These are phyloP conservation scores for Philonicus albiceps DNA, from an alignment of 2,888 invertebrate species.

Conservation along the genomic window DNA sequence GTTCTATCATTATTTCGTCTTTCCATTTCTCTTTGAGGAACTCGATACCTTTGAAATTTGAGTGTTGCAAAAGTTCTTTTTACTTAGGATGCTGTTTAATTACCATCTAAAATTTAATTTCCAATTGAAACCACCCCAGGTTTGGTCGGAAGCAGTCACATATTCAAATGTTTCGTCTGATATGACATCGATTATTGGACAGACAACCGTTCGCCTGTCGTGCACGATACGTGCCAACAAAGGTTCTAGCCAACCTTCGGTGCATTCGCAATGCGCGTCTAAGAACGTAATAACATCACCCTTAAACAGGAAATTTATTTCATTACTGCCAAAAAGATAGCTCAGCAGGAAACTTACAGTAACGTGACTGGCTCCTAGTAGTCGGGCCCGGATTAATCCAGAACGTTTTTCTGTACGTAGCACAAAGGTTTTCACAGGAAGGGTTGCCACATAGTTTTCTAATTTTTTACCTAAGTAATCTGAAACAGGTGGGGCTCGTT, in stretches of 20 bases:
- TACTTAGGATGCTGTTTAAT: slow-evolving; percentile 54
- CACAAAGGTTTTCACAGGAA: slow-evolving; percentile 87
- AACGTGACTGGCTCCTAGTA: slow-evolving; percentile 92
- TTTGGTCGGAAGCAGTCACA: slow-evolving; percentile 98
- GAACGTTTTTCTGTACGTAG: slow-evolving; percentile 91
- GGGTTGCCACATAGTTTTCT: slow-evolving; percentile 85
- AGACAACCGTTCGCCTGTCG: slow-evolving; percentile 92
- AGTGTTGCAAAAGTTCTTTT: not conserved
- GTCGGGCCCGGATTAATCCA: slow-evolving; percentile 93
- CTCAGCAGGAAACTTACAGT: slow-evolving; percentile 75
- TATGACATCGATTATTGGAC: slow-evolving; percentile 98
- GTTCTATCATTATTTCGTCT: slow-evolving; percentile 92
- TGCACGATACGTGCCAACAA: slow-evolving; percentile 89
- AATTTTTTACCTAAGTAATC: slow-evolving; percentile 88
- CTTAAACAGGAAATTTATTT: slow-evolving; percentile 47
- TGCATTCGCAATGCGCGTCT: slow-evolving; percentile 66
- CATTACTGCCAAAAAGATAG: not conserved
- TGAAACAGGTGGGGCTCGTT: slow-evolving; percentile 59
- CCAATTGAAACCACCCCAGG: slow-evolving; percentile 99
- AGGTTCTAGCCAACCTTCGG: slow-evolving; percentile 98
- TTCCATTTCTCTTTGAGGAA: slow-evolving; percentile 96
- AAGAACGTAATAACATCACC: slow-evolving; percentile 64
- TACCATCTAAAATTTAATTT: slow-evolving; percentile 98
- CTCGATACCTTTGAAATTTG: slow-evolving; percentile 79
- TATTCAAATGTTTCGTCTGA: slow-evolving; percentile 99